Percentiles rank a stretch among this genome's conserved stretches.
Conservation (phyloP, 2,113 vertebrate genomes). For the Orientallactaga bullata region DNA sequence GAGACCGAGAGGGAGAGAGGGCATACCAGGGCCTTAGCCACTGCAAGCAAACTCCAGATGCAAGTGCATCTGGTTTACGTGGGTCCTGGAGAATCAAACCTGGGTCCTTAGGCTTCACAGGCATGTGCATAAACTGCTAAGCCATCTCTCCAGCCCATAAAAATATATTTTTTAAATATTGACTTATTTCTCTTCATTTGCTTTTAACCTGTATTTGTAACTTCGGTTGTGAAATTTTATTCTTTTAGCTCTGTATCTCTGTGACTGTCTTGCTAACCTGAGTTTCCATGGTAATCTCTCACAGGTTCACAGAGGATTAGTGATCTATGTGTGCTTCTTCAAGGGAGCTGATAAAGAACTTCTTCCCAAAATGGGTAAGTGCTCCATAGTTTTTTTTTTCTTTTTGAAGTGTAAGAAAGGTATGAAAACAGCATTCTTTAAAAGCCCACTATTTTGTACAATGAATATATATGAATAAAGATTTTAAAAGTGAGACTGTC, state of each 20-base stretch:
- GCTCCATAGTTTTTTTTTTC: background rate
- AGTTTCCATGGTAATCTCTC: constrained; percentile 70
- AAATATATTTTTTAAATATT: background rate
- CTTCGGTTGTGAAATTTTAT: background rate
- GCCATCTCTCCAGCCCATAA: too few relatives aligned
- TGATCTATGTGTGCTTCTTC: constrained; percentile 97
- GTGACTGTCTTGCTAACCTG: constrained; percentile 48
- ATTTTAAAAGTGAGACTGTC: background rate
- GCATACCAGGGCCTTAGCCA: too few relatives aligned
- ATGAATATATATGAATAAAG: background rate
- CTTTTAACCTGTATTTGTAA: constrained; percentile 39
- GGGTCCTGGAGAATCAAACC: too few relatives aligned
- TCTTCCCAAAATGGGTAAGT: constrained; percentile 94
- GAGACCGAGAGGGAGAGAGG: too few relatives aligned
- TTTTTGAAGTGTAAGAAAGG: background rate
- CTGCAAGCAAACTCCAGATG: too few relatives aligned
- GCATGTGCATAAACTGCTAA: too few relatives aligned
- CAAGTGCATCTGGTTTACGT: too few relatives aligned
- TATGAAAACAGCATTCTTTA: background rate
- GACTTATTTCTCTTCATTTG: constrained; percentile 20
- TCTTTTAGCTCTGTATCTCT: background rate
- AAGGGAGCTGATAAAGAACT: constrained; percentile 94
- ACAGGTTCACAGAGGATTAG: constrained; percentile 94
- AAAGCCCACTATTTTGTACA: background rate
- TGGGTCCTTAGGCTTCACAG: too few relatives aligned